A percentile compares a stretch with the other conserved stretches of the same genome.
Conservation (phyloP, 2,797 vertebrate species). For the Bovichtus diacanthus region DNA sequence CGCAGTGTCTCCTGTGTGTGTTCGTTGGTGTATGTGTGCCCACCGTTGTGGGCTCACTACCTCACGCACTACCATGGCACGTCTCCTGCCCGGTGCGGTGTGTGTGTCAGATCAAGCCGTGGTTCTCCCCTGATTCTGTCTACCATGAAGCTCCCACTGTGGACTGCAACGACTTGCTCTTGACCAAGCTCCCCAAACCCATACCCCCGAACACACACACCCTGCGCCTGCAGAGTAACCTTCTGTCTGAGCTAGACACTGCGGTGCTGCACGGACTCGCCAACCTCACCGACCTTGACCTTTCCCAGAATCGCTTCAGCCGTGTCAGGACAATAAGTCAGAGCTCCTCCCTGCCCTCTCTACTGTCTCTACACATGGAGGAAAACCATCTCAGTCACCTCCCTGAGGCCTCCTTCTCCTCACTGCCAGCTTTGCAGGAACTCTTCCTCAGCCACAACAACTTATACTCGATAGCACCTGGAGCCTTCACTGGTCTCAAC, state of each 20-base stretch:
- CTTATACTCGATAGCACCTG: constrained; percentile 88
- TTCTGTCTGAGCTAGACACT: constrained; percentile 87
- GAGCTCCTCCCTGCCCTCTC: constrained; percentile 84
- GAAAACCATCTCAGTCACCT: constrained; percentile 93
- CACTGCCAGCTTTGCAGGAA: constrained; percentile 92
- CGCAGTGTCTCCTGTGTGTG: constrained; percentile 87
- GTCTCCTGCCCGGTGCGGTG: constrained; percentile 92
- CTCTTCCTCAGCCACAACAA: constrained; percentile 98
- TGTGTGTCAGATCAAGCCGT: constrained; percentile 95
- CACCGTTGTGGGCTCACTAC: constrained; percentile 72
- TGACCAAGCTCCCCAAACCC: constrained; percentile 87
- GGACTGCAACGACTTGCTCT: constrained; percentile 95
- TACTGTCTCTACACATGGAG: constrained; percentile 95
- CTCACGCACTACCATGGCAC: constrained; percentile 92
- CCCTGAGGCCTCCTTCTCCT: constrained; percentile 89
- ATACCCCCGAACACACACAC: constrained; percentile 93
- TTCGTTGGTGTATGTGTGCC: constrained; percentile 69
- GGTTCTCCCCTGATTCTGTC: constrained; percentile 95
- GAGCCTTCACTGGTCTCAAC: constrained; percentile 90
- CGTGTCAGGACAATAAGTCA: constrained; percentile 82
- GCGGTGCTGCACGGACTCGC: constrained; percentile 86
- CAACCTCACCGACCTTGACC: constrained; percentile 95
- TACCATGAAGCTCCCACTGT: constrained; percentile 95
- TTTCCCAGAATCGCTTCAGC: constrained; percentile 96
- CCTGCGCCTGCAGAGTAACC: constrained; percentile 95